Conservation (phyloP, 2,888 invertebrate species). For the Lamellibrachia columna region DNA sequence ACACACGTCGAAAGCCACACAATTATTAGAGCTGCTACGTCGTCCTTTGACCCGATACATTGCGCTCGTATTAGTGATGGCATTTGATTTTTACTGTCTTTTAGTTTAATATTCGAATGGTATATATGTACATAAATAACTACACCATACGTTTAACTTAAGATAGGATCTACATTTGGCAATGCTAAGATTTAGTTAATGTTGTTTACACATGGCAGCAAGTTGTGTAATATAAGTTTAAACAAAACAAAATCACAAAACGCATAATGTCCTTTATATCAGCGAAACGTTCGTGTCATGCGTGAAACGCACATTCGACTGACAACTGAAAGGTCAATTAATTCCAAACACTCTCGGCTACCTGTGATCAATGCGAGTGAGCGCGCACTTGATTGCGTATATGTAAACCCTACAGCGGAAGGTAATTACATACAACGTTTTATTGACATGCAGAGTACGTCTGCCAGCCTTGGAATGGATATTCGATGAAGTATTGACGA, state of each 20-base stretch:
- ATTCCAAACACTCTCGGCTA: neutral
- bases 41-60: too few species aligned
- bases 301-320: neutral
- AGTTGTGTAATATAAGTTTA: neutral
- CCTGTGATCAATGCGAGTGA: neutral
- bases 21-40: too few species aligned
- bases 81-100: too few species aligned
- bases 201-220: too few species aligned
- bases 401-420: neutral
- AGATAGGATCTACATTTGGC: too few species aligned
- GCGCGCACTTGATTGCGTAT: neutral
- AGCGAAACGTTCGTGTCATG: neutral
- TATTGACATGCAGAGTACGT: neutral
- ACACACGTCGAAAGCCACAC: too few species aligned
- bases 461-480: neutral
- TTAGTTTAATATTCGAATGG: too few species aligned
- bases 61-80: too few species aligned
- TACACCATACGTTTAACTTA: too few species aligned
- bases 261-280: neutral
- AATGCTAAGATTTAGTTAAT: neutral
- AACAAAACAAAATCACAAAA: neutral
- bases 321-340: neutral
- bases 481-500: neutral
- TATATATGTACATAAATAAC: too few species aligned
- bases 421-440: neutral